Evolutionary conservation across 2,797 vertebrate genomes (phyloP).

Genomic region (Jordanella pulchra): DNA sequence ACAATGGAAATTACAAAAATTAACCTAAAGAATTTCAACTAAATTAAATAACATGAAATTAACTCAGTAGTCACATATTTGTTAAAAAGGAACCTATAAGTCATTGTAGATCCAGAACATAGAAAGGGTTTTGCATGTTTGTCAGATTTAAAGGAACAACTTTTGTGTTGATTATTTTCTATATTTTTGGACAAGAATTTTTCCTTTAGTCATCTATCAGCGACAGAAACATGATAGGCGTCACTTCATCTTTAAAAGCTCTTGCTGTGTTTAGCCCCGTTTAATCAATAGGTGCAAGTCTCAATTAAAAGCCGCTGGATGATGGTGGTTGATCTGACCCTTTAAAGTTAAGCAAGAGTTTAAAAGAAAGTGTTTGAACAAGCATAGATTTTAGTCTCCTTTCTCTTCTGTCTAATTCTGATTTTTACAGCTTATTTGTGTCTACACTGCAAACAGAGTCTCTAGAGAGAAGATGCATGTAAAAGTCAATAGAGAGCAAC

Average conservation of each 20-base stretch:
- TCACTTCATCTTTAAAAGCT: background rate
- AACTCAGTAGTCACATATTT: background rate
- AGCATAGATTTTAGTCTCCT: slow-evolving; percentile 6
- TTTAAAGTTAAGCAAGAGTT: background rate
- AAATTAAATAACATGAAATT: background rate
- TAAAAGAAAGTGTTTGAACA: background rate
- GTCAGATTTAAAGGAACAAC: background rate
- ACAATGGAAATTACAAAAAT: no score
- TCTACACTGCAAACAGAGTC: background rate
- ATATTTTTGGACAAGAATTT: background rate
- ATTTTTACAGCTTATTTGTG: background rate
- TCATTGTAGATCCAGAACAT: background rate
- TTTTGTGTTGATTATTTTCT: background rate
- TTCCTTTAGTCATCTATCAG: no score
- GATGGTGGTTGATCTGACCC: background rate
- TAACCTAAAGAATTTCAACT: no score
- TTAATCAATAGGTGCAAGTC: background rate
- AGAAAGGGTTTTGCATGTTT: background rate
- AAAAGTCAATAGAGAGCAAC: background rate
- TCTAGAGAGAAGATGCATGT: background rate
- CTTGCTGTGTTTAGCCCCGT: background rate
- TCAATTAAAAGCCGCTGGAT: background rate
- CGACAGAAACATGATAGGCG: background rate
- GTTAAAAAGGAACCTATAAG: no score
- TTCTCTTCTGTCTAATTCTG: slow-evolving; percentile 5